Evolutionary conservation across 2,113 vertebrate genomes (phyloP), one percentile per base, ranked within the genome.

Genomic region (Grallaria varia): DNA sequence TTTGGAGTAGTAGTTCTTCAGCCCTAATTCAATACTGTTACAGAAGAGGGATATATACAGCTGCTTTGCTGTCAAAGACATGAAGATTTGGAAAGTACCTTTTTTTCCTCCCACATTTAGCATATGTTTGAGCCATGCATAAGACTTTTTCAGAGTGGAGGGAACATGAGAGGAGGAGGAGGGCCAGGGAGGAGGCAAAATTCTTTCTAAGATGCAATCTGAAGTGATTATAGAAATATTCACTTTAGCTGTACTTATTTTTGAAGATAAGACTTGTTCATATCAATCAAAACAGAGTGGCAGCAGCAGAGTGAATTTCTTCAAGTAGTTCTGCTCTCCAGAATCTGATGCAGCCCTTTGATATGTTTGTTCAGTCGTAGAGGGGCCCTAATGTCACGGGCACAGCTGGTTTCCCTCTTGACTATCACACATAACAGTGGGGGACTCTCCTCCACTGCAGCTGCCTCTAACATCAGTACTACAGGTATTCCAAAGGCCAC

Each of bases 221-320:
- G 76, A 89, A 86, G 83, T 82, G 59, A 71, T 87, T 95, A 91
- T 37, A 85, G 88, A 97, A 97, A 95, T 85, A 58, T 67, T 97
- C 37, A 10, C 60, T 67, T 62, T 92, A 47, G 50, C 81, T 87
- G 31, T 89, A 88, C 63, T 55, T 89, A 85, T 66, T 96, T 96
- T 94, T 93, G 84, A 95, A 97, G 78, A 89, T 94, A 96, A 92
- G 88, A 28, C 77, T 95, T 88, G 73, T 64, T 92, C 73, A 18
- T 60, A 88, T 94, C 86, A 95, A 92, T 96, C 93, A 96, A 83
- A 89, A 68, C 47, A 68, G 80, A 96, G 63, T 59, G 88, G 56
- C 79, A 96, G 81, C 82, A 88, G 74, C 72, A 28, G 19, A 95
- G 82, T 47, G 69, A 87, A 35, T 91, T 92, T 31, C 85, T 93